Evolutionary conservation across 1,140 invertebrate species (phyloP), one percentile per base, ranked within the genome.

Genomic region (Steinernema khuongi): DNA sequence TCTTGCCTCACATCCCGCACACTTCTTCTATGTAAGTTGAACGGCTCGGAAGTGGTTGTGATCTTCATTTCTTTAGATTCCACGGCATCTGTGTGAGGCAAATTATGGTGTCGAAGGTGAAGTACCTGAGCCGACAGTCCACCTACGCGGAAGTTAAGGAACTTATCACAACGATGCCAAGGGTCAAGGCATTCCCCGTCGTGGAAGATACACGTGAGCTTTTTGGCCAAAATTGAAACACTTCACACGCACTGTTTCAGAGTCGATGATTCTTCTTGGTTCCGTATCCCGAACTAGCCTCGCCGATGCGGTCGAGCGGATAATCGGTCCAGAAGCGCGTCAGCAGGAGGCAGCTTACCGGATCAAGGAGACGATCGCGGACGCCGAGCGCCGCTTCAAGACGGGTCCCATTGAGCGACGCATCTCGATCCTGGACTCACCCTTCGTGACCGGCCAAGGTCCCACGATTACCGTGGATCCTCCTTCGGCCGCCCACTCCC

Each of bases 1-100:
- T 97, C 87, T 86, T 99, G 66, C 96, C 96, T 22, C 81, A 83
- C 70, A 84, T 84, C 71, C 79, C 82, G 0, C 76, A 79, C 60
- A 72, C 77, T 22, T 67, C 68, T 43, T 78, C 73, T 17, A 70
- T 76, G 70, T 81, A 36, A 29, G 44, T 44, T 0, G 18, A 29
- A 30, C 29, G 41, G 41, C 22, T 26, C 31, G 67, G 68, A 1
- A 1, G 26, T 31, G 29, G 31, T 30, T 70, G 31, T 33, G 17
- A 17, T 67, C 19, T 29, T 33, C n/a, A 22, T 28, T 33, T 76
- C 79, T 81, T 68, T 69, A 83, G 75, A 7, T 80, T 83, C 66
- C 83, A 84, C 75, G 74, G 75, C 30, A 77, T 84, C 68, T 66
- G 71, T 14, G 84, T 80, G 1, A 80, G 80, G 26, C 81, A 84